These are phyloP conservation scores for Tetropium fuscum DNA, from an alignment of 2,888 invertebrate genomes.

Conservation along the genomic window DNA sequence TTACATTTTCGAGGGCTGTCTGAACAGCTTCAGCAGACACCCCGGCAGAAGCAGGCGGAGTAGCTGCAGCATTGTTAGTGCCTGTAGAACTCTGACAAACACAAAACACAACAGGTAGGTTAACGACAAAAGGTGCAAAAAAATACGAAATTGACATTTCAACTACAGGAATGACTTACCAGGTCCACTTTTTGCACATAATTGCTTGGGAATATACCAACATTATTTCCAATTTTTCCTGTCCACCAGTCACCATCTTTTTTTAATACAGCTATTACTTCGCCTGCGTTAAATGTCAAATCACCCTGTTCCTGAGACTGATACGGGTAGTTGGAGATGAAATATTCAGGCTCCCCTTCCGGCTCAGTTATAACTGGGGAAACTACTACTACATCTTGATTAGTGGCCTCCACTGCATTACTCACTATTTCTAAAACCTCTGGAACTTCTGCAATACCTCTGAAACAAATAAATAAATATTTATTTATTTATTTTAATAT, in stretches of 20 bases:
- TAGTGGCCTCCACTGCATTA: slow-evolving; percentile 48
- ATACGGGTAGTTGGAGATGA: slow-evolving; percentile 91
- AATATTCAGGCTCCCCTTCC: slow-evolving; percentile 73
- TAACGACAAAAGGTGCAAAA: slow-evolving; percentile 1
- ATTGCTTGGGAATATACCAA: slow-evolving; percentile 97
- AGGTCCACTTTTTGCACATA: slow-evolving; percentile 85
- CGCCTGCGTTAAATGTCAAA: slow-evolving; percentile 88
- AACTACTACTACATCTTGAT: slow-evolving; percentile 2
- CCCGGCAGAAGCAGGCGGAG: slow-evolving; percentile 38
- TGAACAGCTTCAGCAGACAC: slow-evolving; percentile 50
- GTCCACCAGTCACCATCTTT: slow-evolving; percentile 99
- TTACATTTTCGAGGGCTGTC: slow-evolving; percentile 52
- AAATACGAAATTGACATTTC: neutral
- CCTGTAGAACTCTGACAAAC: slow-evolving; percentile 11
- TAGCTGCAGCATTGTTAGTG: slow-evolving; percentile 15
- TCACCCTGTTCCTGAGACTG: slow-evolving; percentile 91
- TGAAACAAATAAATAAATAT: slow-evolving; percentile 61
- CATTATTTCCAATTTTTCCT: slow-evolving; percentile 81
- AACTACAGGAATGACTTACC: slow-evolving; percentile 46
- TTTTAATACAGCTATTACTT: slow-evolving; percentile 86
- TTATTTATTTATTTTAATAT: too few relatives aligned
- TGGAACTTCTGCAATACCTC: slow-evolving; percentile 81
- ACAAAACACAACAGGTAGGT: slow-evolving; percentile 9
- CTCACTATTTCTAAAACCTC: slow-evolving; percentile 62
- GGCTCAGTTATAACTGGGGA: slow-evolving; percentile 46